Evolutionary conservation across 2,888 invertebrate genomes (phyloP).

Genomic region (Cataglyphis rosenhaueri): DNA sequence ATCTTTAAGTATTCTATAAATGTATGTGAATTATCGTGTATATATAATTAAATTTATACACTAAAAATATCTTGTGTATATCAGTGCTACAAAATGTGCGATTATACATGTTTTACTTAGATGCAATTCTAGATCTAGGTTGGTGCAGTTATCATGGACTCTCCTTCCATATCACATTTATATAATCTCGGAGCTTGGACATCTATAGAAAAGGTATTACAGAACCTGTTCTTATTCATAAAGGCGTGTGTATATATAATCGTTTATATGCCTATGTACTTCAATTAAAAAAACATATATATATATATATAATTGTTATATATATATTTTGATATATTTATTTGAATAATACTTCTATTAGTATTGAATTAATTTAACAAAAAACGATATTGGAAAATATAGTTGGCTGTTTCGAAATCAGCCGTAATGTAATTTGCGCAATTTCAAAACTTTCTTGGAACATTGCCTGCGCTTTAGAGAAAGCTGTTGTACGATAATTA

Average conservation of each 20-base stretch:
- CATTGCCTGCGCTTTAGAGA: not conserved
- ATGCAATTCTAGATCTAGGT: not conserved
- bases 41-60: constrained; percentile 1
- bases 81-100: not conserved
- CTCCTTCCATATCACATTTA: not conserved
- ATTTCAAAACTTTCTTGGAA: constrained; percentile 4
- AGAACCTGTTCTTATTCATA: not conserved
- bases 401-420: not conserved
- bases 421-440: not conserved
- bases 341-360: not conserved
- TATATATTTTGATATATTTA: not conserved
- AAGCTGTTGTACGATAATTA: not conserved
- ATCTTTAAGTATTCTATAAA: constrained; percentile 11
- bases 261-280: not conserved
- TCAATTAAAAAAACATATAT: not conserved
- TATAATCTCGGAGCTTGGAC: not conserved
- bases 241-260: not conserved
- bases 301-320: constrained; percentile 1
- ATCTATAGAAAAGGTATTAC: not conserved
- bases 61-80: not conserved
- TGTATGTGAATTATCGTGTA: not conserved
- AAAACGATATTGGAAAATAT: not conserved
- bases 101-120: not conserved
- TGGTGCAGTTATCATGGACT: not conserved
- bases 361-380: constrained; percentile 1